Evolutionary conservation across 1,140 invertebrate genomes (phyloP), one percentile per base, ranked within the genome.

Genomic region (Spodoptera frugiperda): DNA sequence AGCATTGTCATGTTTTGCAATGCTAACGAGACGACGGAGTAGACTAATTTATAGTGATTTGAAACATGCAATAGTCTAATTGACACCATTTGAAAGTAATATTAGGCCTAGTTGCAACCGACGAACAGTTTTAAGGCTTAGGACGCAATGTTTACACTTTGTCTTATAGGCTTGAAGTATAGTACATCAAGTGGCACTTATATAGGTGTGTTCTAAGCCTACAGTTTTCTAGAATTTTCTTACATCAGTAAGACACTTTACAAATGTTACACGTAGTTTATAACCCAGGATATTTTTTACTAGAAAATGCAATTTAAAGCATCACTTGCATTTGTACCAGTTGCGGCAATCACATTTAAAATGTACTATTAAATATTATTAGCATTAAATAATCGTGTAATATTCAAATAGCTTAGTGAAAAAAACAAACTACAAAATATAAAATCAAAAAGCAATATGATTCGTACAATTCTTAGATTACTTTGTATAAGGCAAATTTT

Each of bases 381-480:
- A 65, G 44, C 1, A 49, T 3, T 49, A 48, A 48, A n/a, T 21
- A 14, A 65, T 11, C 10, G 5, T 39, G 8, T 4, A 39, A 48
- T 44, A 44, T 48, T 65, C 61, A 21, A 65, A 65, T 65, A 65
- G 44, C 44, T 48, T 65, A 55, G 33, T 71, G 12, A 57, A 21
- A 57, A 57, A 46, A 21, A n/a, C n/a, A n/a, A 48, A 65, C 25
- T 17, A 73, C 55, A 73, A 59, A n/a, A 73, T 44, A 59, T 44
- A 73, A 73, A 61, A 73, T 46, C 54, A 14, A 46, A 73, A 77
- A 80, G 78, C 78, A 80, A 80, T 80, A 80, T 33, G 19, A 77
- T 75, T 81, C 78, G 80, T 81, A 81, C 80, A 78, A 81, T 61
- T 68, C 51, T 76, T 59, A 76, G 59, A 65, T 78, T 73, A 73